Percentiles rank a stretch among this genome's conserved stretches.
phyloP scores from a whole-genome alignment of 2,888 invertebrate species.

The Acanthosoma haemorrhoidale region DNA sequence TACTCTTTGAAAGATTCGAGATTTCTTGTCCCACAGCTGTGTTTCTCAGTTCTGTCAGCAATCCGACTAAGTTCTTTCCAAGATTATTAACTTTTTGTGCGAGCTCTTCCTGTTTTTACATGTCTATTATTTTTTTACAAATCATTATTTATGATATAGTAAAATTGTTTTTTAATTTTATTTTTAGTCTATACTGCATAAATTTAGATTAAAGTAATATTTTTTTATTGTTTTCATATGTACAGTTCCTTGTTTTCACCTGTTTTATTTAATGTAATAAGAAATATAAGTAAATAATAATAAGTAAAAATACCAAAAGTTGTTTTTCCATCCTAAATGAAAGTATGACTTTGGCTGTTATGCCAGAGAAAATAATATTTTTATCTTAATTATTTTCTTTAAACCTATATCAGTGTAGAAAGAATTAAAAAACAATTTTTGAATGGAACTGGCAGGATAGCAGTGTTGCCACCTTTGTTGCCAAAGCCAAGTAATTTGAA shows the following conservation, averaged over 20 bases:
- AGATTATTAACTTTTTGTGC: background rate
- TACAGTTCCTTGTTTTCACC: background rate
- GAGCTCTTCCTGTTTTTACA: constrained; percentile 2
- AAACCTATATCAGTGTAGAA: no score
- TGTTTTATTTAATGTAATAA: background rate
- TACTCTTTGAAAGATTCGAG: background rate
- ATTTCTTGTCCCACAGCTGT: background rate
- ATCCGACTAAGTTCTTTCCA: background rate
- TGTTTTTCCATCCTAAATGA: background rate
- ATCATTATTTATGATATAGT: background rate
- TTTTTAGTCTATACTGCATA: background rate
- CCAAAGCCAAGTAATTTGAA: no score
- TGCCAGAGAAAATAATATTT: no score
- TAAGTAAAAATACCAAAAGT: background rate
- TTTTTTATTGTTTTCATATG: background rate
- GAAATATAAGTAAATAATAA: background rate
- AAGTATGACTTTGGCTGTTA: no score
- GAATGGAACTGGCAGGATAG: no score
- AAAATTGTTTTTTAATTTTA: background rate
- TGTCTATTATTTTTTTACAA: background rate
- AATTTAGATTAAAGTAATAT: background rate
- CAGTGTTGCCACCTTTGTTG: no score
- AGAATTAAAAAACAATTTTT: no score
- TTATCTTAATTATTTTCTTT: no score
- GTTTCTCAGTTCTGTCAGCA: background rate